Percentiles rank a stretch among this genome's conserved stretches.
Evolutionary conservation across 2,797 vertebrate species (phyloP).

Genomic region (Phrynocephalus vlangalii): DNA sequence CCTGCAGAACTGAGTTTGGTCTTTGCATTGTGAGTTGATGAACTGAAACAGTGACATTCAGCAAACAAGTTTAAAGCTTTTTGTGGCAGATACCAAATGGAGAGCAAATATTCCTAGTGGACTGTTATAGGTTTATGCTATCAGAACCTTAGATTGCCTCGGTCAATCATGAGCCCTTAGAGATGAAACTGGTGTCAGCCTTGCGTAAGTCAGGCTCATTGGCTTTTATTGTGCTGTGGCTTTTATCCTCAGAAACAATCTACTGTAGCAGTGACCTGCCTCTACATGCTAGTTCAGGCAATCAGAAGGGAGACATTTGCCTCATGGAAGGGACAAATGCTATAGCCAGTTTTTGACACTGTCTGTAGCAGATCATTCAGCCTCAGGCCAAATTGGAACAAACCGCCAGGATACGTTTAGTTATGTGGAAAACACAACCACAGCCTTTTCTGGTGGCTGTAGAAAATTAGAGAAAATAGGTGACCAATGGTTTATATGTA

Average conservation of each 20-base stretch:
- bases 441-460: neutral
- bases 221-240: conserved; percentile 58
- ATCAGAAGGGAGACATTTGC: conserved; percentile 34
- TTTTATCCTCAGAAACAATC: conserved; percentile 64
- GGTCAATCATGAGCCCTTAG: conserved; percentile 55
- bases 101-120: conserved; percentile 66
- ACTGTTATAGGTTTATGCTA: conserved; percentile 52
- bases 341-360: neutral
- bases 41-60: conserved; percentile 57
- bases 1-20: conserved; percentile 22
- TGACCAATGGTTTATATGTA: neutral
- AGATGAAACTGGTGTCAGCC: conserved; percentile 39
- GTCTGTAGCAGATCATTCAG: neutral
- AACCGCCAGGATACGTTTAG: neutral
- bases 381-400: neutral
- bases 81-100: conserved; percentile 64
- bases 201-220: conserved; percentile 58
- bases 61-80: conserved; percentile 64
- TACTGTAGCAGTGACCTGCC: neutral
- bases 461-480: neutral
- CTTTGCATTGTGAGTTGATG: conserved; percentile 48
- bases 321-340: neutral
- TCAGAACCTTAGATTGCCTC: conserved; percentile 57
- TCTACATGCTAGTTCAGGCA: conserved; percentile 42
- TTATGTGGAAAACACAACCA: neutral